phyloP scores from a whole-genome alignment of 1,140 invertebrate genomes.

The Oncopodura yosiiana region DNA sequence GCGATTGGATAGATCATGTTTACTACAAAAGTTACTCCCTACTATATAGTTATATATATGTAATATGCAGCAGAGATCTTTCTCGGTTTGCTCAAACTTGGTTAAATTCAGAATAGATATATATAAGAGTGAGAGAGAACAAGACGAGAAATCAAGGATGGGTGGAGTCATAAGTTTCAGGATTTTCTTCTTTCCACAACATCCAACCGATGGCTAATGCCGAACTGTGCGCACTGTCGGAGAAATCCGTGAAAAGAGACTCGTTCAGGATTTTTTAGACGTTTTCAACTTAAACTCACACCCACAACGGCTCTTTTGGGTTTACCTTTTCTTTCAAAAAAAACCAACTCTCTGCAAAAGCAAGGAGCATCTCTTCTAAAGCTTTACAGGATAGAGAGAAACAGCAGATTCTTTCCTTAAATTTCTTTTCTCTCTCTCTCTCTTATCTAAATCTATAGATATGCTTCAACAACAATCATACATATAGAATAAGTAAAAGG shows the following conservation, averaged over 20 bases:
- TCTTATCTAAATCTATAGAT: not conserved
- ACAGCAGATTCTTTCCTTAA: not conserved
- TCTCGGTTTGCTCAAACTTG: too few species aligned
- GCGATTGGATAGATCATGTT: too few species aligned
- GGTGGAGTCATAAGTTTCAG: constrained; percentile 31
- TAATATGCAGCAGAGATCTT: too few species aligned
- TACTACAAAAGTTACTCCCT: too few species aligned
- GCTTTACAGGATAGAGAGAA: too few species aligned
- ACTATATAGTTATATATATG: too few species aligned
- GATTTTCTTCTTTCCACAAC: constrained; percentile 36
- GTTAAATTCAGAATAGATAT: too few species aligned
- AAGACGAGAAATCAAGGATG: constrained; percentile 30
- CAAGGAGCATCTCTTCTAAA: too few species aligned
- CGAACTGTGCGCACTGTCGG: constrained; percentile 32
- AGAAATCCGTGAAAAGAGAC: constrained; percentile 34
- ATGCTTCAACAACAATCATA: too few species aligned
- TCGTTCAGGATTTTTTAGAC: constrained; percentile 34
- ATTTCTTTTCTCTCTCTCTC: not conserved
- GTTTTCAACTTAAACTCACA: constrained; percentile 30
- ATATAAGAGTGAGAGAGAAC: constrained; percentile 6
- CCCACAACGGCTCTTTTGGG: constrained; percentile 17
- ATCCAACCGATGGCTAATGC: too few species aligned
- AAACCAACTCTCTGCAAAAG: too few species aligned
- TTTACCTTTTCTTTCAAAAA: not conserved
- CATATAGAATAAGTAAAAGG: too few species aligned